phyloP scores from a whole-genome alignment of 2,888 invertebrate genomes.

The Melinaea menophilus region DNA sequence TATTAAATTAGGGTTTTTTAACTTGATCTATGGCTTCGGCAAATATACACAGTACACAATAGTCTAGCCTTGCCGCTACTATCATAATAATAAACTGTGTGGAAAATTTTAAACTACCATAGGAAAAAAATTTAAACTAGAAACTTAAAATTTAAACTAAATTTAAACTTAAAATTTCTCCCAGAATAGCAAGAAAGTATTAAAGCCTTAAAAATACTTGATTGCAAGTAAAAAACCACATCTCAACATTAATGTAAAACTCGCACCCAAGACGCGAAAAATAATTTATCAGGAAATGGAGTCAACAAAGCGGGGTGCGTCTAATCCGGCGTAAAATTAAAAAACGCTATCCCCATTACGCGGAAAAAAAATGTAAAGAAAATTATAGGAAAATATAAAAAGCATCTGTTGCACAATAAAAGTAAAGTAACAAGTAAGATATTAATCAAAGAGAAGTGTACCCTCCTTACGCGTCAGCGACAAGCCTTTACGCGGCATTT shows the following conservation, averaged over 20 bases:
- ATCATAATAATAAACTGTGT: no score
- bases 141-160: no score
- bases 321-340: conserved; percentile 61
- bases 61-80: not conserved
- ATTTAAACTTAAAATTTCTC: no score
- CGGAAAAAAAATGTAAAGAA: conserved; percentile 38
- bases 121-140: no score
- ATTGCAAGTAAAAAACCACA: not conserved
- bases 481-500: conserved; percentile 76
- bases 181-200: no score
- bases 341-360: conserved; percentile 22
- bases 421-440: conserved; percentile 58
- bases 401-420: conserved; percentile 69
- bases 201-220: conserved; percentile 2
- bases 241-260: conserved; percentile 13
- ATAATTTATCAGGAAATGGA: conserved; percentile 28
- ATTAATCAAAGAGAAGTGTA: conserved; percentile 56
- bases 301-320: conserved; percentile 49
- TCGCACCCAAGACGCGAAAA: conserved; percentile 9
- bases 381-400: conserved; percentile 65
- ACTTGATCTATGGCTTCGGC: conserved; percentile 61
- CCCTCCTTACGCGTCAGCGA: conserved; percentile 69
- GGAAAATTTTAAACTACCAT: no score
- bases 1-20: conserved; percentile 55
- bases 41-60: conserved; percentile 32